Base-by-base conservation (phyloP, 2,888 invertebrate species). In the Amphimallon solstitiale region DNA sequence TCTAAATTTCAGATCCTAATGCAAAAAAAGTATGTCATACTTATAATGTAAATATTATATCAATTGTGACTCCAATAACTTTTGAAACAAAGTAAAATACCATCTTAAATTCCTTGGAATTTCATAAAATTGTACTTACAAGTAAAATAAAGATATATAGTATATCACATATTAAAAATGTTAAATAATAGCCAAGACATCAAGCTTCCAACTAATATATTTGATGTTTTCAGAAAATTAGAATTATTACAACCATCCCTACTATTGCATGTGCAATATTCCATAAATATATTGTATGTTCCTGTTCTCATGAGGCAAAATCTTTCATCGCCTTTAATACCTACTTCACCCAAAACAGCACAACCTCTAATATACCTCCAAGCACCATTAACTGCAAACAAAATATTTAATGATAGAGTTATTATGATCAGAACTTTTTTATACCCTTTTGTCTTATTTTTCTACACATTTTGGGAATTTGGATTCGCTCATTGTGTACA, bases 221-320 rank as follows among this genome's bases (percentile, higher is more conserved):
- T 46, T n/a, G 71, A 71, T n/a, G 70, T 63, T n/a, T 59, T 67
- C 15, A 71, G 49, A 10, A 48, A 60, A 35, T 67, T 68, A 0
- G 90, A 90, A 1, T 87, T 81, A 80, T 96, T 96, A 79, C 96
- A 96, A 0, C 95, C 95, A 80, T 96, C 95, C 82, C 95, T 95
- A 76, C 92, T 93, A 75, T 93, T 93, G 75, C 96, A 96, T 0
- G 95, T 95, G 79, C 96, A 97, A 76, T 93, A 95, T 81, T 97
- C 96, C 85, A 94, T 91, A 79, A 95, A 96, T 72, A 97, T 94
- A 79, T 97, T 95, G 82, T 94, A 95, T 0, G 94, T 94, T 15
- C 95, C 95, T 0, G 94, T 93, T 75, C 95, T 86, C 92, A 95
- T 93, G 9, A 95, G 84, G 74, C 96, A 96, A 82, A 92, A 95